These are phyloP conservation scores for Eupeodes latifasciatus DNA, from an alignment of 2,888 invertebrate genomes.

Conservation along the genomic window DNA sequence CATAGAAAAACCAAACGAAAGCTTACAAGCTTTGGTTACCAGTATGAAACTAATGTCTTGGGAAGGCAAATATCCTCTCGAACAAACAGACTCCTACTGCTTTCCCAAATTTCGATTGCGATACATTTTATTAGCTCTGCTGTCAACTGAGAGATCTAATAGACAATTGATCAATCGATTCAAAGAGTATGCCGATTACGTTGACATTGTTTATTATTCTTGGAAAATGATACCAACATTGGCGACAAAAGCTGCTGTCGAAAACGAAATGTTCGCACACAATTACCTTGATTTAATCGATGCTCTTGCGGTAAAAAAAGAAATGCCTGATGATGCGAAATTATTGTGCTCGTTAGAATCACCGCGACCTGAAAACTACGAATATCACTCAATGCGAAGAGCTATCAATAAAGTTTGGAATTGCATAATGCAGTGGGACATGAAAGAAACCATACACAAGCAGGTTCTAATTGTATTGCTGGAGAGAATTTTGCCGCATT, in stretches of 20 bases:
- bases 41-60: conserved; percentile 89
- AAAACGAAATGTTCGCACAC: conserved; percentile 85
- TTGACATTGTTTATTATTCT: conserved; percentile 90
- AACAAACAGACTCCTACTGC: conserved; percentile 84
- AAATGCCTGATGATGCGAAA: conserved; percentile 78
- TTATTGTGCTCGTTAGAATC: conserved; percentile 84
- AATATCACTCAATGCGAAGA: conserved; percentile 85
- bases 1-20: conserved; percentile 85
- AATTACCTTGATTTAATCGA: conserved; percentile 88
- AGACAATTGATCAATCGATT: conserved; percentile 88
- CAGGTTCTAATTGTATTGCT: conserved; percentile 92
- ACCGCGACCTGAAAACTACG: conserved; percentile 84
- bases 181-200: conserved; percentile 90
- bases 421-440: conserved; percentile 90
- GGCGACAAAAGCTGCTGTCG: conserved; percentile 86
- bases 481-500: conserved; percentile 91
- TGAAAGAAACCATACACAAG: conserved; percentile 89
- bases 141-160: conserved; percentile 87
- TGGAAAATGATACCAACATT: conserved; percentile 87
- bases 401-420: conserved; percentile 91
- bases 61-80: conserved; percentile 89
- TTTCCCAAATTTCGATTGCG: conserved; percentile 89
- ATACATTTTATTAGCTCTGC: conserved; percentile 87
- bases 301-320: conserved; percentile 84
- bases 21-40: conserved; percentile 88